A percentile compares a stretch with the other conserved stretches of the same genome.
These are phyloP conservation scores for Haemorhous mexicanus DNA, from an alignment of 2,113 vertebrate genomes.

Conservation along the genomic window DNA sequence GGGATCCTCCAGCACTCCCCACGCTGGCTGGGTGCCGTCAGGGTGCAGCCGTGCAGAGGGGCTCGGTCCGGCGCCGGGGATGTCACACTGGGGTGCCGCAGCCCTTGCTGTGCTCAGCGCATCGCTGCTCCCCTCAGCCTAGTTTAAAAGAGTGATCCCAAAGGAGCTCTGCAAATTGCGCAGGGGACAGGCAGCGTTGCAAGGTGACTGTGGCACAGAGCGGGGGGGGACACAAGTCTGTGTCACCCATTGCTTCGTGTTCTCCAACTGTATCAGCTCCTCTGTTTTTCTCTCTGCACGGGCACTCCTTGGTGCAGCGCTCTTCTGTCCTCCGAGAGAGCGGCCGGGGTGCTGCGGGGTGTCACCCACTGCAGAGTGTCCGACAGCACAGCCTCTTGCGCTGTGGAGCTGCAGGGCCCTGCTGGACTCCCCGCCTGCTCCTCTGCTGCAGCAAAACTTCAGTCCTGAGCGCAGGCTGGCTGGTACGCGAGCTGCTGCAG, in stretches of 20 bases:
- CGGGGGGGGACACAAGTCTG: not conserved
- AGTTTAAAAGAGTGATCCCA: not conserved
- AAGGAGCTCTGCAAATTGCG: not conserved
- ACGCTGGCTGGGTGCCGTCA: not conserved
- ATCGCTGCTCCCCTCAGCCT: not conserved
- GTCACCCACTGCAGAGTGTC: not conserved
- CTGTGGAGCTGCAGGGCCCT: not conserved
- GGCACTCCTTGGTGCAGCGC: accelerated
- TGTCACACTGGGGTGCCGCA: not conserved
- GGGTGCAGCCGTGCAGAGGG: not conserved
- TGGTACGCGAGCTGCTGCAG: constrained; percentile 30
- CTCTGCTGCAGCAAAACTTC: constrained; percentile 49
- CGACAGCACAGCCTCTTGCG: not conserved
- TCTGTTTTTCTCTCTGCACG: not conserved
- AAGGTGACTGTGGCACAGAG: constrained; percentile 4
- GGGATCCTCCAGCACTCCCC: not conserved
- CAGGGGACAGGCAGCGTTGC: not conserved
- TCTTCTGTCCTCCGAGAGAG: not conserved
- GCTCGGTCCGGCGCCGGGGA: not conserved
- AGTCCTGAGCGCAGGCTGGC: not conserved
- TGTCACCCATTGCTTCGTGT: not conserved
- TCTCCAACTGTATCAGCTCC: not conserved
- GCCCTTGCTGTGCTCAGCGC: not conserved
- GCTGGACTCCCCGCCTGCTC: not conserved
- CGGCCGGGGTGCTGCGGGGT: not conserved